Base-by-base conservation (phyloP, 2,113 vertebrate species). In the Nannobrachium achirus region DNA sequence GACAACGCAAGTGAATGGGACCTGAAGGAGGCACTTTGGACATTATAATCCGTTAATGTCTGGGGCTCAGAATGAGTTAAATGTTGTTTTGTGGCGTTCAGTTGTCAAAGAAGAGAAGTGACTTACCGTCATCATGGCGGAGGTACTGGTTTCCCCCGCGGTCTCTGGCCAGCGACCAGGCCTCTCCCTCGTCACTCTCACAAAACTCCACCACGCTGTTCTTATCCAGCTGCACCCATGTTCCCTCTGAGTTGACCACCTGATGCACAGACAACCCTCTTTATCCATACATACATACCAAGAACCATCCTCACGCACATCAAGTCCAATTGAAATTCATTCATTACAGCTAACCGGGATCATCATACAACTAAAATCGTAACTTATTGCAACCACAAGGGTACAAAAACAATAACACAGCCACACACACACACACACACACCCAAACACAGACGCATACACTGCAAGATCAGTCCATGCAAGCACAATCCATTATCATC, bases 171-270 rank as follows among this genome's bases (percentile, higher is more conserved):
- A 99, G 88, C 0, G 98, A 99, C 98, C 98, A 99, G 1, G 97
- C 98, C 81, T 99, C 98, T 40, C 98, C 98, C 86, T 99, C 98
- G 84, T 99, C 97, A 67, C 95, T 99, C 91, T 99, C 98, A 93
- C 98, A 99, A 92, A 98, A 99, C 84, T 99, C 98, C 90, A 99
- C 95, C 84, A 98, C 97, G 90, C 97, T 99, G 95, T 96, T 98
- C 93, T 98, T 98, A 93, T 99, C 97, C 94, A 99, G 95, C 71
- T 98, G 97, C 62, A 99, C 96, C 97, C 98, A 99, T 0, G 96
- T 95, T 78, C 98, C 98, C 93, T 99, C 98, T 66, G 95, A 92
- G 94, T 96, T 99, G 87, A 96, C 94, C 89, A 98, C 98, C 98
- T 99, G 93, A 86, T 84, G 86, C 82, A 95, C 88, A 95, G 83